phyloP scores from a whole-genome alignment of 2,888 invertebrate genomes.

The Xestia xanthographa region DNA sequence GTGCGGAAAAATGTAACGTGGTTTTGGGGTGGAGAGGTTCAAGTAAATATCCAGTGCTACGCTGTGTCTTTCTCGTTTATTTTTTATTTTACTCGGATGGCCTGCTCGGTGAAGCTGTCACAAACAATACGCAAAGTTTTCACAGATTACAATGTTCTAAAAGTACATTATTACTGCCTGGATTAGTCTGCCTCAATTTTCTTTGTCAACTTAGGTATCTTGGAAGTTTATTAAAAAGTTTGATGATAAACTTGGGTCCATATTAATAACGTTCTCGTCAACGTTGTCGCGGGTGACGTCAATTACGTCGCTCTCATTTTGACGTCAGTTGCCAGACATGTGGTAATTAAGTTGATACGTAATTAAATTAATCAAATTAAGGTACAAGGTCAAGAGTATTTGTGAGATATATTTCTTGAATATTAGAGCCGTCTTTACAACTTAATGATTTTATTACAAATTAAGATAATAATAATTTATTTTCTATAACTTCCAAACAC shows the following conservation, averaged over 20 bases:
- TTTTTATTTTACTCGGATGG: background rate
- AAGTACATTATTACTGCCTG: constrained; percentile 34
- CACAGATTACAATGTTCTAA: constrained; percentile 22
- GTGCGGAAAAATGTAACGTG: constrained; percentile 37
- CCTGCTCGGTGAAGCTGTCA: constrained; percentile 15
- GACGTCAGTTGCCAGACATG: constrained; percentile 39
- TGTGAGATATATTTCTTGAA: constrained; percentile 22
- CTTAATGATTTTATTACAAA: background rate
- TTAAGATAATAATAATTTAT: too few relatives aligned
- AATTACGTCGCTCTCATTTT: constrained; percentile 33
- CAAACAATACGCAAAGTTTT: constrained; percentile 41
- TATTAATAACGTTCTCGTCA: constrained; percentile 36
- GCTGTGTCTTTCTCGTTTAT: background rate
- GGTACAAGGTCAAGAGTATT: constrained; percentile 30
- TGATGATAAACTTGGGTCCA: constrained; percentile 19
- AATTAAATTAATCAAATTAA: constrained; percentile 35
- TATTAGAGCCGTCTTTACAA: background rate
- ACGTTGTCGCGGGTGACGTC: constrained; percentile 35
- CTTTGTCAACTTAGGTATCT: constrained; percentile 14
- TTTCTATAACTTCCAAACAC: too few relatives aligned
- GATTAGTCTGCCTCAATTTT: constrained; percentile 36
- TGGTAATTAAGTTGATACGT: constrained; percentile 29
- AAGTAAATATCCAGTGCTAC: constrained; percentile 23
- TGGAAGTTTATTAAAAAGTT: constrained; percentile 47
- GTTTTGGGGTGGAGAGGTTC: constrained; percentile 22